Percentiles rank a stretch among this genome's conserved stretches.
Evolutionary conservation across 2,888 invertebrate species (phyloP).

Genomic region (Eupithecia subfuscata): DNA sequence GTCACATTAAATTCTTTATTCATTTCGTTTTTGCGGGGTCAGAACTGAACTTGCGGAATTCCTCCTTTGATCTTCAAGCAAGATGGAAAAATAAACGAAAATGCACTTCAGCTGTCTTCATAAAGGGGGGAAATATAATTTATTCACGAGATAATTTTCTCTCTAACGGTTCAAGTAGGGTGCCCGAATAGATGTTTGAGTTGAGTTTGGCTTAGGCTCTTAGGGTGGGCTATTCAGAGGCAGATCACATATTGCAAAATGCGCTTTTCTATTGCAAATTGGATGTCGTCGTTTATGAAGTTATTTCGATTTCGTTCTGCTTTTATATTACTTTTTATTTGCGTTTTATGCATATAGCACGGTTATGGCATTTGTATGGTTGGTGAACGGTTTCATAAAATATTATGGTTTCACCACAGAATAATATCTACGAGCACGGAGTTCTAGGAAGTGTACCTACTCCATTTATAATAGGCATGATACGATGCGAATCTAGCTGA

Average conservation of each 20-base stretch:
- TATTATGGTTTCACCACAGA: background rate
- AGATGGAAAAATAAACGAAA: slow-evolving; percentile 78
- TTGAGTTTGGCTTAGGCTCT: slow-evolving; percentile 55
- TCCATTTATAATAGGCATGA: background rate
- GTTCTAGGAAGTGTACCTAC: background rate
- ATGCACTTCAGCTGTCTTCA: slow-evolving; percentile 83
- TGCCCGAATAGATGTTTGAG: slow-evolving; percentile 75
- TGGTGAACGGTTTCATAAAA: background rate
- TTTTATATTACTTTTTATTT: slow-evolving; percentile 19
- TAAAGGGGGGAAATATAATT: slow-evolving; percentile 82
- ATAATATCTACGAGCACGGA: background rate
- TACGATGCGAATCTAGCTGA: background rate
- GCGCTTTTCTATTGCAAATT: slow-evolving; percentile 23
- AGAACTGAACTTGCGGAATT: slow-evolving; percentile 73
- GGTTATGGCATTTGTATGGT: background rate
- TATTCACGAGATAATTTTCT: slow-evolving; percentile 84
- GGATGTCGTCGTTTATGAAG: slow-evolving; percentile 34
- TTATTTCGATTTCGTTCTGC: slow-evolving; percentile 25
- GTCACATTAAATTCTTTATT: slow-evolving; percentile 81
- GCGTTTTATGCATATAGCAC: slow-evolving; percentile 19
- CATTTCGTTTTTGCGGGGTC: slow-evolving; percentile 79
- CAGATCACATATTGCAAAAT: slow-evolving; percentile 27
- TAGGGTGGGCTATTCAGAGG: slow-evolving; percentile 51
- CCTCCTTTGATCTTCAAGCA: slow-evolving; percentile 80
- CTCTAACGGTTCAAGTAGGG: slow-evolving; percentile 77